Conservation (phyloP, 2,113 vertebrate genomes). For the Cavia aperea region DNA sequence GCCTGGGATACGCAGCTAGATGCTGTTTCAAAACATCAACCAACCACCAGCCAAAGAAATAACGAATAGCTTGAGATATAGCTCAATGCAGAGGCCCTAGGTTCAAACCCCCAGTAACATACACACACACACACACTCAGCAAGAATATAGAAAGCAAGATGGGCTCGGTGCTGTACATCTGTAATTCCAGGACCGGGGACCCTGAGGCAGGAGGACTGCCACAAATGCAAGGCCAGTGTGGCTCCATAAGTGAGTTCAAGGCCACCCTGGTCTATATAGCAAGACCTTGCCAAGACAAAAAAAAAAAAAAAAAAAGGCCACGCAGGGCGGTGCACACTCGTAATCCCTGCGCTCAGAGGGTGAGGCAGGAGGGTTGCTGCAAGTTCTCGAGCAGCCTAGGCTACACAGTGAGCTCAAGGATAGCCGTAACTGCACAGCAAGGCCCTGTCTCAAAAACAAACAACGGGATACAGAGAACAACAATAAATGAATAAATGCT, state of each 20-base stretch:
- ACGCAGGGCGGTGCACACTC: background rate
- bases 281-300: background rate
- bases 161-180: background rate
- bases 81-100: background rate
- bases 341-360: background rate
- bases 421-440: background rate
- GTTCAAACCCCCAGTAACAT: too few relatives aligned
- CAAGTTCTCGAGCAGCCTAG: background rate
- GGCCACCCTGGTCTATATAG: background rate
- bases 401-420: background rate
- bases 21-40: background rate
- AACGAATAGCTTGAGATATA: background rate
- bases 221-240: background rate
- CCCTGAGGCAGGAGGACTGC: background rate
- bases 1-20: background rate
- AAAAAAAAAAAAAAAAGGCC: background rate
- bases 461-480: background rate
- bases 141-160: background rate
- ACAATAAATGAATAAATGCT: background rate
- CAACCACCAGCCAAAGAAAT: background rate
- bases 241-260: background rate
- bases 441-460: background rate
- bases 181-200: background rate
- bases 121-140: background rate
- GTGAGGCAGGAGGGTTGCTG: background rate